A percentile compares a stretch with the other conserved stretches of the same genome.
These are phyloP conservation scores for Caenorhabditis macrosperma DNA, from an alignment of 2,888 invertebrate species.

Conservation along the genomic window DNA sequence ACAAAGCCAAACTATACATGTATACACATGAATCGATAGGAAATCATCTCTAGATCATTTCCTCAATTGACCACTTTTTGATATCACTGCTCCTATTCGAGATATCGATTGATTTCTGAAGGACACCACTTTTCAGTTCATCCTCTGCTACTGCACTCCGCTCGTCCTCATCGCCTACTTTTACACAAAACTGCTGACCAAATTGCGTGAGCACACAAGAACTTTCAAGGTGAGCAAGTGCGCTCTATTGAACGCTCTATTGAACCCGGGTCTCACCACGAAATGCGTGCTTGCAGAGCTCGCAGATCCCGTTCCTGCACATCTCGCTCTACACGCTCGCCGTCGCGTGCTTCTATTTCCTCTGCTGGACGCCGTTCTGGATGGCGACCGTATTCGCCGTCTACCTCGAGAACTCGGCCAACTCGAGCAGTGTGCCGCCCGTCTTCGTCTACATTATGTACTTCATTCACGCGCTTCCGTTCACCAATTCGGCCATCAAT, in stretches of 20 bases:
- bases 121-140: slow-evolving; percentile 65
- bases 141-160: slow-evolving; percentile 77
- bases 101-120: too few species aligned
- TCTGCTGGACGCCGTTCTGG: slow-evolving; percentile 79
- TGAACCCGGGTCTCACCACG: neutral
- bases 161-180: slow-evolving; percentile 78
- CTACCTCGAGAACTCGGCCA: slow-evolving; percentile 75
- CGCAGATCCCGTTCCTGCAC: slow-evolving; percentile 78
- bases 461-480: slow-evolving; percentile 79
- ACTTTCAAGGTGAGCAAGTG: slow-evolving; percentile 72
- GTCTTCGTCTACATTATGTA: slow-evolving; percentile 79
- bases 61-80: too few species aligned
- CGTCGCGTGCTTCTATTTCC: slow-evolving; percentile 78
- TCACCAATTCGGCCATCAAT: slow-evolving; percentile 78
- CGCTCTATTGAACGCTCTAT: neutral
- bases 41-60: too few species aligned
- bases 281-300: slow-evolving; percentile 72
- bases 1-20: too few species aligned
- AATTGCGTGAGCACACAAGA: slow-evolving; percentile 75
- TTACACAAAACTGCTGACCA: slow-evolving; percentile 74
- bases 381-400: slow-evolving; percentile 78
- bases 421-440: slow-evolving; percentile 67
- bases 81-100: too few species aligned
- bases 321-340: slow-evolving; percentile 79
- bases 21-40: too few species aligned